Evolutionary conservation across 1,140 invertebrate genomes (phyloP).

Genomic region (Xylocopa sonorina): DNA sequence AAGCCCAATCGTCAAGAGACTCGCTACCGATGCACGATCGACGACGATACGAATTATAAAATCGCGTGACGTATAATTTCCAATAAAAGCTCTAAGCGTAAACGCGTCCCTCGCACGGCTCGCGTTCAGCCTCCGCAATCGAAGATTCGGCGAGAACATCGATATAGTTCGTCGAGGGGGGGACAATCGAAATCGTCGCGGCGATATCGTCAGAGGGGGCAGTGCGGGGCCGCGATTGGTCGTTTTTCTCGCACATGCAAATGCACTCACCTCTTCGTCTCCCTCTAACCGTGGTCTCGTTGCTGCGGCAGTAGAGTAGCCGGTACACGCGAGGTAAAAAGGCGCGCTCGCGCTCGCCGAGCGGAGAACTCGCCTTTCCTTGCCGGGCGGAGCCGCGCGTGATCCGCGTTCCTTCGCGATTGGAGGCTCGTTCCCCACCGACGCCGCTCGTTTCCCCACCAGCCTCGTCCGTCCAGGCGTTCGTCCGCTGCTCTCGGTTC

Average conservation of each 20-base stretch:
- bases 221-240: conserved; percentile 63
- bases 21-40: too few species aligned
- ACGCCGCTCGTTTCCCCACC: conserved; percentile 63
- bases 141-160: too few species aligned
- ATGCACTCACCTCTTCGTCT: conserved; percentile 63
- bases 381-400: conserved; percentile 67
- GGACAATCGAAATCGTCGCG: conserved; percentile 19
- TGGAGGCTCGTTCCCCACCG: conserved; percentile 67
- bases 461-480: conserved; percentile 63
- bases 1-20: not conserved
- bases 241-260: conserved; percentile 70
- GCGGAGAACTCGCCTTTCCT: conserved; percentile 58
- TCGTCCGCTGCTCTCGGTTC: conserved; percentile 60
- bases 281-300: conserved; percentile 12
- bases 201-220: conserved; percentile 17
- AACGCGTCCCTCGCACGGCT: too few species aligned
- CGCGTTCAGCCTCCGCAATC: too few species aligned
- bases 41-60: not conserved
- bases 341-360: conserved; percentile 58
- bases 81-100: too few species aligned
- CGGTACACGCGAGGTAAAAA: conserved; percentile 64
- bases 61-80: too few species aligned
- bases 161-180: not conserved
- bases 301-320: conserved; percentile 41
- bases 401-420: conserved; percentile 70